Conservation (phyloP, 2,113 vertebrate species). For the Neodon shergylaensis region DNA sequence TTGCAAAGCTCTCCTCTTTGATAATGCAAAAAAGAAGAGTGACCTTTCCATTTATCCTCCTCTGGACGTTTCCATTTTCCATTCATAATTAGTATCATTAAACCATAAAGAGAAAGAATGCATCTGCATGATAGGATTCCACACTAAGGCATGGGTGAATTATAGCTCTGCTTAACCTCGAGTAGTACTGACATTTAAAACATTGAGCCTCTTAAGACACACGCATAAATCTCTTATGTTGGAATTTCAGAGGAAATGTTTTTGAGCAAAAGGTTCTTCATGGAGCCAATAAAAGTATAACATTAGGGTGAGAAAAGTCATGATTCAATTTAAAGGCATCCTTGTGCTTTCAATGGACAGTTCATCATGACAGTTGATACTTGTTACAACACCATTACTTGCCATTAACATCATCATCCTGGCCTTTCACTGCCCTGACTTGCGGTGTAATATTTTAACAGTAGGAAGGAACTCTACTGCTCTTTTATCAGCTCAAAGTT, state of each 20-base stretch:
- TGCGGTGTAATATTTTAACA: background rate
- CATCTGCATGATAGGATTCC: constrained; percentile 5
- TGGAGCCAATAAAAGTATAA: constrained; percentile 73
- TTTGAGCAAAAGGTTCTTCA: constrained; percentile 77
- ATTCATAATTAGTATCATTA: constrained; percentile 74
- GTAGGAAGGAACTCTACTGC: background rate
- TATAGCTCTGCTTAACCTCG: constrained; percentile 66
- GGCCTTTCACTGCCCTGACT: background rate
- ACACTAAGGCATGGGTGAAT: constrained; percentile 60
- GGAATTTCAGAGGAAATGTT: constrained; percentile 77
- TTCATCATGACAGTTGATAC: constrained; percentile 15
- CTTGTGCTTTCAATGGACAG: constrained; percentile 51
- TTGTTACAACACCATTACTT: background rate
- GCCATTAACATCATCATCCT: constrained; percentile 32
- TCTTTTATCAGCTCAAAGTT: background rate
- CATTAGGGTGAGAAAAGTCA: constrained; percentile 70
- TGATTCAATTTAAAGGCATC: constrained; percentile 76
- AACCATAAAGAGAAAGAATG: constrained; percentile 61
- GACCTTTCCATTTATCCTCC: constrained; percentile 75
- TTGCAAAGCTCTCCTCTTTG: constrained; percentile 6
- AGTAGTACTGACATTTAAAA: constrained; percentile 77
- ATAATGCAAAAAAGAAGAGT: constrained; percentile 53
- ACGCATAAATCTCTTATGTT: constrained; percentile 75
- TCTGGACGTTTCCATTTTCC: constrained; percentile 59
- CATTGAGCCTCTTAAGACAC: constrained; percentile 65